A percentile compares a stretch with the other conserved stretches of the same genome.
Evolutionary conservation across 2,888 invertebrate species (phyloP).

Genomic region (Myopa testacea): DNA sequence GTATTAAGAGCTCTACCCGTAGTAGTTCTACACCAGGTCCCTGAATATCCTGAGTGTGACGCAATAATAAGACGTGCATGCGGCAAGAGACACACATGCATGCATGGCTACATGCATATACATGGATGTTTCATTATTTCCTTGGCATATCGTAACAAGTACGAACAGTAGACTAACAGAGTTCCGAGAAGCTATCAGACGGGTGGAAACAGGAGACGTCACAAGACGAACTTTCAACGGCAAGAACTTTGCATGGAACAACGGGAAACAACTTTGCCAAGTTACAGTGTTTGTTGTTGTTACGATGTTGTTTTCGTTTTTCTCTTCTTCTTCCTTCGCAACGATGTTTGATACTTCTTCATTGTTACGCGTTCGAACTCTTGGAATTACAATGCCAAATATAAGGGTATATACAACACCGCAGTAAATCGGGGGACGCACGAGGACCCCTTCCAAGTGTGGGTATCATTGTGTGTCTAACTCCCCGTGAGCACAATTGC

Average conservation of each 20-base stretch:
- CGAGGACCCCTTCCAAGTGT: no score
- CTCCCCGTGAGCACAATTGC: not conserved
- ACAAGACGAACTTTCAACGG: not conserved
- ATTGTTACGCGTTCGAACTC: not conserved
- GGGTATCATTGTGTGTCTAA: not conserved
- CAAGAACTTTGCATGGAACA: not conserved
- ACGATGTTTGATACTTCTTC: not conserved
- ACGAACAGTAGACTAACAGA: not conserved
- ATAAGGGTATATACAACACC: not conserved
- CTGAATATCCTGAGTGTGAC: not conserved
- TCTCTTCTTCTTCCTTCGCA: not conserved
- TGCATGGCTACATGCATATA: not conserved
- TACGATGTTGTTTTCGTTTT: no score
- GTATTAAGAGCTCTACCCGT: not conserved
- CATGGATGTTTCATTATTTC: slow-evolving; percentile 22
- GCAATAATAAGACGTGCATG: not conserved
- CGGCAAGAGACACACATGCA: not conserved
- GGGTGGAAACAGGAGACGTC: not conserved
- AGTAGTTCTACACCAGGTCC: not conserved
- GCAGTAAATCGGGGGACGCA: not conserved
- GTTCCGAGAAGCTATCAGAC: not conserved
- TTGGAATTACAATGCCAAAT: not conserved
- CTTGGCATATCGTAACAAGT: slow-evolving; percentile 15
- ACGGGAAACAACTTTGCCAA: not conserved
- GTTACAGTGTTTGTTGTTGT: not conserved